Conservation (phyloP, 1,140 invertebrate species). For the Bombus confusus region DNA sequence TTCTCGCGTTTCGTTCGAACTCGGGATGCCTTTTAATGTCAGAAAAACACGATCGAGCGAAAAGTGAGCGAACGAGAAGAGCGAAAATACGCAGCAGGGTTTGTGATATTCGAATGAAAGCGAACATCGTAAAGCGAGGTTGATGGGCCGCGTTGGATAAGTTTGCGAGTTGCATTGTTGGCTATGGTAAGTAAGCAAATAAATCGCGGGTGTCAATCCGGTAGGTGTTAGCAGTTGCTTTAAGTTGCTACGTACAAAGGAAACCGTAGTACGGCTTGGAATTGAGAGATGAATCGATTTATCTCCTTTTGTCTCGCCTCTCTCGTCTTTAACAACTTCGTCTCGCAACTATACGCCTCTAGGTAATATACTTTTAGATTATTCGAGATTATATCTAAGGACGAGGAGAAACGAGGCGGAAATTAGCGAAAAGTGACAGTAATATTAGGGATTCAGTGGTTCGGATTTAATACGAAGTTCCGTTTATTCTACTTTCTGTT, state of each 20-base stretch:
- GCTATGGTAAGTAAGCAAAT: neutral
- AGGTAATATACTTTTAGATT: slow-evolving; percentile 19
- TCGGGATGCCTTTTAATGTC: neutral
- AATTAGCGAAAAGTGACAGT: neutral
- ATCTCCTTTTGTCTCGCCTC: slow-evolving; percentile 21
- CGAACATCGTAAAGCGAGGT: neutral
- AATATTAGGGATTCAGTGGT: neutral
- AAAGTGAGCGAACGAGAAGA: neutral
- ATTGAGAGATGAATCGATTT: slow-evolving; percentile 24
- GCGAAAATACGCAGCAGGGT: neutral
- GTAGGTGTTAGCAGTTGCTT: neutral
- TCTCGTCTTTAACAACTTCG: no score
- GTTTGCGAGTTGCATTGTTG: neutral
- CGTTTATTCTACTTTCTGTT: neutral
- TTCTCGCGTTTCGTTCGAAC: no score
- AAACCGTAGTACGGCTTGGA: neutral
- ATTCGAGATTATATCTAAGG: slow-evolving; percentile 10
- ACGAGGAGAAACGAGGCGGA: neutral
- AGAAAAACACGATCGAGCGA: neutral
- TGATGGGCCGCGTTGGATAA: neutral
- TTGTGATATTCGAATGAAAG: neutral
- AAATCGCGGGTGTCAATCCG: neutral
- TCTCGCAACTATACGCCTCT: no score
- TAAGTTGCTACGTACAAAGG: slow-evolving; percentile 9
- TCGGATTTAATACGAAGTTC: neutral